Evolutionary conservation across 2,797 vertebrate species (phyloP), one percentile per base, ranked within the genome.

Genomic region (Saxicola maurus): DNA sequence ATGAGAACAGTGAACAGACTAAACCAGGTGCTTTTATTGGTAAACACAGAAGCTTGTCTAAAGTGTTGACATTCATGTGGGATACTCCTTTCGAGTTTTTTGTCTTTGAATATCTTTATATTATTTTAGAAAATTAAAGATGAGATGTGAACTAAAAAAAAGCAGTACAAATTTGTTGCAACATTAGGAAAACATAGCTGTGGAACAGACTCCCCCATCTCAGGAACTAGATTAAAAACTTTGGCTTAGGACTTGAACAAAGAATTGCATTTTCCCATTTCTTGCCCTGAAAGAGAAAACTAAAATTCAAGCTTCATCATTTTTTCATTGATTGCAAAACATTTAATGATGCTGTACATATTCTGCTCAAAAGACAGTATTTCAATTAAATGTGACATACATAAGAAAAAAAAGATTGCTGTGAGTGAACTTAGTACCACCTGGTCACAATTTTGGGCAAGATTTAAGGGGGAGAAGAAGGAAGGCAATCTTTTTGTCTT

Each of bases 391-490:
- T 30, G 28, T 6, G 7, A 28, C 30, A 28, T 19, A 23, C 4
- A 11, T 14, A 10, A 46, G 24, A 16, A 46, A 16, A 27, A 30
- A 38, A 53, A 27, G 6, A 42, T n/a, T 25, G 6, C 8, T 57
- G 5, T n/a, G 35, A 56, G 21, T 43, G n/a, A 37, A 49, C 35
- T 42, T 42, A 27, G 7, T 21, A 6, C 25, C 42, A 38, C 53
- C 48, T 76, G 27, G n/a, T 49, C n/a, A 55, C 27, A 43, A 8
- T 28, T 48, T 42, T 43, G 20, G 40, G 31, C 48, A 62, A 42
- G 31, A 35, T 23, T 61, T 48, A 31, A 25, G 0, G 1, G 2
- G 12, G 4, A 59, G 31, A 33, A 79, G 17, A 37, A 11, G 8
- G 8, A 86, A 82, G 31, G 28, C 0, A 7, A 5, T 60, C 28